Conservation (phyloP, 2,113 vertebrate genomes). For the Zootoca vivipara region DNA sequence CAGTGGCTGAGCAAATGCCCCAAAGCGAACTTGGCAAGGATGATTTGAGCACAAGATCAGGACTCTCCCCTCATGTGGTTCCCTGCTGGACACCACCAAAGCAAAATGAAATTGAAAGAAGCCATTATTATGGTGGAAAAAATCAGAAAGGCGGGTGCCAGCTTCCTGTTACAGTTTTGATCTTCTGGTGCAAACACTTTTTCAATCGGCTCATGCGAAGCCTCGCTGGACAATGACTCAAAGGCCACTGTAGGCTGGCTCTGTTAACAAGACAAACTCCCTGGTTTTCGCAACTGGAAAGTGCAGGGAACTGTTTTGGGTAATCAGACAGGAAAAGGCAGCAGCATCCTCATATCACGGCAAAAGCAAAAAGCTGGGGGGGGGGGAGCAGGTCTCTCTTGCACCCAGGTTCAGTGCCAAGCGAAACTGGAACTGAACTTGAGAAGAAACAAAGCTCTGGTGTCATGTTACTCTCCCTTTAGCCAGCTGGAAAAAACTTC, state of each 20-base stretch:
- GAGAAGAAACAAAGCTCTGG: constrained; percentile 28
- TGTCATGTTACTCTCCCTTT: not conserved
- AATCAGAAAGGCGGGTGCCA: constrained; percentile 19
- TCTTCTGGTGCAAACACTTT: constrained; percentile 14
- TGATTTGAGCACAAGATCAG: no score
- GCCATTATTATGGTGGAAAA: constrained; percentile 12
- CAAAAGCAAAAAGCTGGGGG: not conserved
- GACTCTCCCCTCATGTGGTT: no score
- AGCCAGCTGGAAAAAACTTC: constrained; percentile 34
- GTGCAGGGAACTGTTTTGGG: constrained; percentile 7
- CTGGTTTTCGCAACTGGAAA: not conserved
- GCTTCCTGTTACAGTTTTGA: not conserved
- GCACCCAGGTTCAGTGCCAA: constrained; percentile 16
- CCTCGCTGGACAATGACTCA: constrained; percentile 10
- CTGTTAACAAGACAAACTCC: constrained; percentile 30
- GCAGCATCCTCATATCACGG: constrained; percentile 17
- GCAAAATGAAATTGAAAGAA: constrained; percentile 2
- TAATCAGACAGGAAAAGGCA: not conserved
- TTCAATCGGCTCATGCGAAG: constrained; percentile 35
- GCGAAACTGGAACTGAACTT: constrained; percentile 46
- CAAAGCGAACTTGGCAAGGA: no score
- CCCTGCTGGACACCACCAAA: not conserved
- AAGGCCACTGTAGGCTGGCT: constrained; percentile 36
- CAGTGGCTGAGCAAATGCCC: not conserved
- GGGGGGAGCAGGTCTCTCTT: constrained; percentile 26